A percentile compares a stretch with the other conserved stretches of the same genome.
These are phyloP conservation scores for Corythornis leucogaster DNA, from an alignment of 2,797 vertebrate species.

Conservation along the genomic window DNA sequence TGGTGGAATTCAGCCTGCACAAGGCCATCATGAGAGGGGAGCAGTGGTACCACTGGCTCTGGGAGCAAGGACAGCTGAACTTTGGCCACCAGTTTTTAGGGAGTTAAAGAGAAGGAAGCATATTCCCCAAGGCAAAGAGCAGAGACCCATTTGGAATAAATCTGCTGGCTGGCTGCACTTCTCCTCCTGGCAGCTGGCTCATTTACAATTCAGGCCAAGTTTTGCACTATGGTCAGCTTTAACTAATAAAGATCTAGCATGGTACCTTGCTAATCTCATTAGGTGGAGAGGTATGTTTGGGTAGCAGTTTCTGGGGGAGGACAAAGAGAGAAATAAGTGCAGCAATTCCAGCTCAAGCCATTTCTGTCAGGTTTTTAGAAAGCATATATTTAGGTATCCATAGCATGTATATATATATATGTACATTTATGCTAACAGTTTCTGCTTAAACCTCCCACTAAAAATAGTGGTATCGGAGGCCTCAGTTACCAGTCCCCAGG, in stretches of 20 bases:
- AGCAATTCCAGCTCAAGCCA: background rate
- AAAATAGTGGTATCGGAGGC: background rate
- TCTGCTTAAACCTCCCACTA: background rate
- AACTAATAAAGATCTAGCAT: slow-evolving; percentile 32
- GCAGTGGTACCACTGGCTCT: background rate
- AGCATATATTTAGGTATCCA: background rate
- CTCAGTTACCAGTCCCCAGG: background rate
- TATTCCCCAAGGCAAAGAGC: background rate
- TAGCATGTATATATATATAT: background rate
- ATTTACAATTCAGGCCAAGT: background rate
- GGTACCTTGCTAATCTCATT: slow-evolving; percentile 53
- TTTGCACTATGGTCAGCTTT: slow-evolving; percentile 49
- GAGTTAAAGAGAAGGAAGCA: slow-evolving; percentile 15
- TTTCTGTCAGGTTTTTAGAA: background rate
- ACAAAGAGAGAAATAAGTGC: background rate
- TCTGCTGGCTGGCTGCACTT: slow-evolving; percentile 39
- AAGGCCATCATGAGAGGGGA: background rate
- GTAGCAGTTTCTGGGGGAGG: background rate
- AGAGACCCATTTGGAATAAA: slow-evolving; percentile 39
- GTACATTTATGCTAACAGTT: background rate
- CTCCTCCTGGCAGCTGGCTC: slow-evolving; percentile 21
- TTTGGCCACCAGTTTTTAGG: background rate
- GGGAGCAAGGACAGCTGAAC: background rate
- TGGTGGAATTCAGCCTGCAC: background rate
- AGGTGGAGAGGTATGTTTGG: slow-evolving; percentile 10